Base-by-base conservation (phyloP, 2,888 invertebrate species). In the Pyrocoelia pectoralis region DNA sequence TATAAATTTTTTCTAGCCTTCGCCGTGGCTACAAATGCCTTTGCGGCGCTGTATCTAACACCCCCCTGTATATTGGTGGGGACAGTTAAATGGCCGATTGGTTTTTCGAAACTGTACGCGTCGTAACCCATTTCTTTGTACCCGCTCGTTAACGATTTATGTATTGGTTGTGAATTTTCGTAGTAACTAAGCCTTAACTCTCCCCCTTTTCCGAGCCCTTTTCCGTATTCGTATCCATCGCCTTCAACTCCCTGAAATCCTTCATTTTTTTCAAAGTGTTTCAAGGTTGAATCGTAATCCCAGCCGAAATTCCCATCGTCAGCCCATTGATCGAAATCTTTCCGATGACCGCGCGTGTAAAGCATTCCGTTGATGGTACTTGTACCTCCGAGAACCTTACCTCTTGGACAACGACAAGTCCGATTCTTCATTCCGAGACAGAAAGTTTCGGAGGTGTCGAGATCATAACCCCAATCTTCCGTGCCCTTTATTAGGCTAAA, bases 281-380 rank as follows among this genome's bases (percentile, higher is more conserved):
- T 91, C 0, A 88, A 88, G 13, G 93, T 78, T 0, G 92, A 84
- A 63, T 91, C 89, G 51, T 67, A 92, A 1, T 89, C 86, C 95
- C 95, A 95, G 2, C 94, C 94, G 0, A 87, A 84, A 76, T 93
- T 92, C 0, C 94, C 94, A n/a, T 88, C 82, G 0, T 85, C 84
- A 41, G 89, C 91, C 95, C 95, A 95, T 52, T 89, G 86, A 77
- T 94, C 91, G 76, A 87, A 95, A 79, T 95, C 94, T 0, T 89
- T 83, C 50, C 86, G 85, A 78, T 93, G 93, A 82, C 84, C 66
- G 68, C 74, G 65, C 2, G 74, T 67, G 70, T 82, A 82, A 28
- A 79, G 76, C 82, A 86, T 81, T 67, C 79, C 80, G 72, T 84
- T 84, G 29, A 85, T 79, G 33, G 81, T 77, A 57, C 83, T 83